phyloP scores from a whole-genome alignment of 2,113 vertebrate genomes.

The Oreochromis spilurus region DNA sequence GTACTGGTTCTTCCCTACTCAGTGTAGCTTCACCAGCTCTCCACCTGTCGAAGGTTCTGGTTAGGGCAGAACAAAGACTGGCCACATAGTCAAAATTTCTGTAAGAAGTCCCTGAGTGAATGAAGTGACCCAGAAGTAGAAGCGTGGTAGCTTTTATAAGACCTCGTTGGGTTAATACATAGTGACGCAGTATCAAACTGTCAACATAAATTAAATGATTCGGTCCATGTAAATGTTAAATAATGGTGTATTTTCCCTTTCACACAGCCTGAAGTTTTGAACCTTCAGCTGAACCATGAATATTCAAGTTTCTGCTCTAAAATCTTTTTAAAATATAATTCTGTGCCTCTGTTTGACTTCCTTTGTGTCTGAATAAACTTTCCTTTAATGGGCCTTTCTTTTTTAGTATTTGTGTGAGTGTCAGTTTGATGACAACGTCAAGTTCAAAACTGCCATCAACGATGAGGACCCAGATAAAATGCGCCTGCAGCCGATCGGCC shows the following conservation, averaged over 20 bases:
- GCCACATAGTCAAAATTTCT: not conserved
- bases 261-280: not conserved
- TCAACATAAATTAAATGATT: not conserved
- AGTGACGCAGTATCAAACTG: not conserved
- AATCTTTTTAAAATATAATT: not conserved
- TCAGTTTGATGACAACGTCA: constrained; percentile 97
- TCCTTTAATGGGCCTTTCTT: not conserved
- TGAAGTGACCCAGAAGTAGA: not conserved
- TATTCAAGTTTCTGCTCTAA: not conserved
- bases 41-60: not conserved
- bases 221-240: not conserved
- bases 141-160: rapidly evolving
- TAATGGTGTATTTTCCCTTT: not conserved
- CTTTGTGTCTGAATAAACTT: not conserved
- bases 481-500: constrained; percentile 93
- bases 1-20: not conserved
- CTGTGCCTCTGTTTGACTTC: not conserved
- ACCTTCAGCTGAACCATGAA: not conserved
- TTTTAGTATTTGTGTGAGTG: constrained; percentile 93
- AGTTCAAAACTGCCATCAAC: constrained; percentile 95
- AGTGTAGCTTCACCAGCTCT: not conserved
- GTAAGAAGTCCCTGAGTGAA: rapidly evolving
- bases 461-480: constrained; percentile 95
- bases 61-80: rapidly evolving
- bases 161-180: not conserved